Evolutionary conservation across 2,888 invertebrate species (phyloP).

Genomic region (Platycnemis pennipes): DNA sequence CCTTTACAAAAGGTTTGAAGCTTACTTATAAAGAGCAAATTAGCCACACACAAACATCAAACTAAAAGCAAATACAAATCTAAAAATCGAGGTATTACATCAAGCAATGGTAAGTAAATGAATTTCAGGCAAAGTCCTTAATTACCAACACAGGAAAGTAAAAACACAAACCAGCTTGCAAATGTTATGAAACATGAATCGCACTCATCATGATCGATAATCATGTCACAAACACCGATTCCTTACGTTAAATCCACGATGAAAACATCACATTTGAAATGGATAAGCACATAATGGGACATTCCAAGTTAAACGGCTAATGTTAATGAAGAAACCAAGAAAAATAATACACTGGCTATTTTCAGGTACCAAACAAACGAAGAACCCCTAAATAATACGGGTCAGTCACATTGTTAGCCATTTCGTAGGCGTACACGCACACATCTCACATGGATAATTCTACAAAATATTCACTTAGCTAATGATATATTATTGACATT

Average conservation of each 20-base stretch:
- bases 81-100: too few relatives aligned
- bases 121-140: too few relatives aligned
- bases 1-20: too few relatives aligned
- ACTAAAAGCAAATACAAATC: too few relatives aligned
- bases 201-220: too few relatives aligned
- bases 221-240: too few relatives aligned
- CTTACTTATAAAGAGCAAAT: too few relatives aligned
- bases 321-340: neutral
- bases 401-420: slow-evolving; percentile 27
- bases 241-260: neutral
- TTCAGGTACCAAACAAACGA: neutral
- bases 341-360: neutral
- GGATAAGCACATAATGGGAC: neutral
- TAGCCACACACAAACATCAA: too few relatives aligned
- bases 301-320: neutral
- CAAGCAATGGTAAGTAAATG: too few relatives aligned
- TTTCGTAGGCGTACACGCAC: slow-evolving; percentile 52
- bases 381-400: neutral
- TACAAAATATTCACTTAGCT: neutral
- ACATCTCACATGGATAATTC: slow-evolving; percentile 29
- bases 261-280: neutral
- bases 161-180: too few relatives aligned
- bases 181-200: too few relatives aligned
- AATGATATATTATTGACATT: slow-evolving; percentile 39
- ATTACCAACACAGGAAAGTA: too few relatives aligned